Conservation (phyloP, 2,888 invertebrate species). For the Eupithecia tripunctaria region DNA sequence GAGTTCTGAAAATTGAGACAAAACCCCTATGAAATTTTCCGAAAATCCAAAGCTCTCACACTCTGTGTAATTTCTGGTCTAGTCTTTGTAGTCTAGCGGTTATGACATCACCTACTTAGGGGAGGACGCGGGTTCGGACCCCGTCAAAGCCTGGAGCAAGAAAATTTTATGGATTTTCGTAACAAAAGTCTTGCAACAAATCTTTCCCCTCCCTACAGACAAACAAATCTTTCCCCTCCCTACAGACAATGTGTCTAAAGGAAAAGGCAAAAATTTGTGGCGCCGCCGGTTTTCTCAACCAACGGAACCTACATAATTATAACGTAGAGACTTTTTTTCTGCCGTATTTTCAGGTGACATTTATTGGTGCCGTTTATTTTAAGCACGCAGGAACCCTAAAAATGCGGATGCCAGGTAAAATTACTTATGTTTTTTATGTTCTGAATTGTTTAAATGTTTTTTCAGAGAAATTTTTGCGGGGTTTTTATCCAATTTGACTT, state of each 20-base stretch:
- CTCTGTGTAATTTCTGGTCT: no score
- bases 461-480: neutral
- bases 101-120: no score
- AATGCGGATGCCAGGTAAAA: neutral
- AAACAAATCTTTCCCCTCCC: slow-evolving; percentile 30
- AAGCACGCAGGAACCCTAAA: slow-evolving; percentile 20
- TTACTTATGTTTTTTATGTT: neutral
- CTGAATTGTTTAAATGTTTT: neutral
- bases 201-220: no score
- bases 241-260: slow-evolving; percentile 29
- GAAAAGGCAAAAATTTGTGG: slow-evolving; percentile 45
- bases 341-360: slow-evolving; percentile 31
- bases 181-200: neutral
- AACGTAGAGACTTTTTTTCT: slow-evolving; percentile 40
- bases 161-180: no score
- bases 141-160: no score
- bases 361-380: slow-evolving; percentile 31
- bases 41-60: no score
- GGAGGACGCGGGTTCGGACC: no score
- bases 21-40: no score
- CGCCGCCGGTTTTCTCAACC: slow-evolving; percentile 37
- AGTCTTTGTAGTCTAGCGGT: no score
- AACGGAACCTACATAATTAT: slow-evolving; percentile 45
- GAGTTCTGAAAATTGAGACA: no score
- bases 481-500: neutral